phyloP scores from a whole-genome alignment of 2,888 invertebrate genomes.

The Apomyelois bistriatella region DNA sequence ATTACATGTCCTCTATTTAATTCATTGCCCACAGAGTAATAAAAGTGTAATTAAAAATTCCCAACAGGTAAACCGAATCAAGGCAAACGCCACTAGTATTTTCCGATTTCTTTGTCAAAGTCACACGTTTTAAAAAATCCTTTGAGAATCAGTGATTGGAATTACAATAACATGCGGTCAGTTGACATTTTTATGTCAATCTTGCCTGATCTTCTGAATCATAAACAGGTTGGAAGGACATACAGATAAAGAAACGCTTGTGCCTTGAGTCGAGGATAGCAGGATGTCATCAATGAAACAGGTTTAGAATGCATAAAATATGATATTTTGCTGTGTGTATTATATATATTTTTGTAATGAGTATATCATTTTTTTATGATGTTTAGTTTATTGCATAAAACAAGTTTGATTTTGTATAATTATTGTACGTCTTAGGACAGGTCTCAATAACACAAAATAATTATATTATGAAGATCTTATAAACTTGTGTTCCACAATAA shows the following conservation, averaged over 20 bases:
- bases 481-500: too few species aligned
- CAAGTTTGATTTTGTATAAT: too few species aligned
- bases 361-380: neutral
- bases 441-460: too few species aligned
- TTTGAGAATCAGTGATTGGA: neutral
- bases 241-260: too few species aligned
- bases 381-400: neutral
- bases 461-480: too few species aligned
- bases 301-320: constrained; percentile 6
- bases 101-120: neutral
- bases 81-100: neutral
- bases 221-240: neutral
- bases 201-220: constrained; percentile 8
- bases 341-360: neutral
- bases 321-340: neutral
- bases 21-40: neutral
- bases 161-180: neutral
- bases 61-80: neutral
- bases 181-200: neutral
- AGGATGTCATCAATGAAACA: constrained; percentile 6
- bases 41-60: neutral
- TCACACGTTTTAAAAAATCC: constrained; percentile 3
- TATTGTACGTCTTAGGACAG: too few species aligned
- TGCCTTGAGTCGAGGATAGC: constrained; percentile 5
- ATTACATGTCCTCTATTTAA: neutral